phyloP scores from a whole-genome alignment of 2,113 vertebrate species.

The Blennius ocellaris region DNA sequence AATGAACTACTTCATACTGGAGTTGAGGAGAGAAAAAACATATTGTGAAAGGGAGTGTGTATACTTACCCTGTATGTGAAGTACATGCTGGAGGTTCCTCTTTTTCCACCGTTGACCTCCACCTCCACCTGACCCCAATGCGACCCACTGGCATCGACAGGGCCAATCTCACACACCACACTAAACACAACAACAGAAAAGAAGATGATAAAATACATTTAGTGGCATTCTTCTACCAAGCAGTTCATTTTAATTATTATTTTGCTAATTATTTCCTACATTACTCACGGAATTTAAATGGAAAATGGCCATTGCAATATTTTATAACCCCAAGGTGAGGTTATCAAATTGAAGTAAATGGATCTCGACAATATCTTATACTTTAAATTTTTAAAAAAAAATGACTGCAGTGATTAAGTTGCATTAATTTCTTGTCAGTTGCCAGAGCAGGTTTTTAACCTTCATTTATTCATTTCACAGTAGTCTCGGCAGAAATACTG shows the following conservation, averaged over 20 bases:
- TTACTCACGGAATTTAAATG: too few relatives aligned
- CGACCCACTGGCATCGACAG: accelerated
- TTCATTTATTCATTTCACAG: not conserved
- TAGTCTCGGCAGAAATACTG: not conserved
- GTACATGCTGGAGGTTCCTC: slow-evolving; percentile 67
- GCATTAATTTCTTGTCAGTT: not conserved
- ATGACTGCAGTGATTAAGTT: not conserved
- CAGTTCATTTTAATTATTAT: too few relatives aligned
- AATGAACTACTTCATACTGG: not conserved
- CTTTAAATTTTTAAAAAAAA: not conserved
- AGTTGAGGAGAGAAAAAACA: too few relatives aligned
- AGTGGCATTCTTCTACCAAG: too few relatives aligned
- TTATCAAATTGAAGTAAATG: not conserved
- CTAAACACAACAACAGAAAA: slow-evolving; percentile 51
- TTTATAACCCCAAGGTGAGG: not conserved
- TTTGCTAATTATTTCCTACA: too few relatives aligned
- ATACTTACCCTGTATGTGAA: slow-evolving; percentile 83
- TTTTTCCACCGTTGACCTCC: slow-evolving; percentile 74
- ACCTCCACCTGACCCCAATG: slow-evolving; percentile 73
- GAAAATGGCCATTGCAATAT: too few relatives aligned
- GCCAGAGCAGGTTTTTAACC: not conserved
- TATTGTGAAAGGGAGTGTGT: not conserved
- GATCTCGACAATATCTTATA: not conserved
- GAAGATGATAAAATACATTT: not conserved
- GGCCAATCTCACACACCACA: slow-evolving; percentile 80